These are phyloP conservation scores for Aleiodes alternator DNA, from an alignment of 2,888 invertebrate species.

Conservation along the genomic window DNA sequence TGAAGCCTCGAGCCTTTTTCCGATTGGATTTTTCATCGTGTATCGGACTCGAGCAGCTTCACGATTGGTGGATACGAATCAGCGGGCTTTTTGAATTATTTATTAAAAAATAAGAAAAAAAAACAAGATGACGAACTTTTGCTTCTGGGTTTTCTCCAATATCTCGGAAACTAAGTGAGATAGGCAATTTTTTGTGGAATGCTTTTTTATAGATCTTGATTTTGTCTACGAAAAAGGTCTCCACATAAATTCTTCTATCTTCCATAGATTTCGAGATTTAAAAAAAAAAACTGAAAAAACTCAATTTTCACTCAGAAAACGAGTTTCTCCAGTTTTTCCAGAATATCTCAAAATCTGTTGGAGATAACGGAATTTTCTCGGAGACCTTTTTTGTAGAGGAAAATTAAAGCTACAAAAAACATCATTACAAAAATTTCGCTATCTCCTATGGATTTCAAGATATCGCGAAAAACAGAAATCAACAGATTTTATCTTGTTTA, in stretches of 20 bases:
- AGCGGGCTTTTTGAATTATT: constrained; percentile 29
- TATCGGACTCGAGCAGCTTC: constrained; percentile 60
- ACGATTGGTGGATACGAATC: constrained; percentile 8
- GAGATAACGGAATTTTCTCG: too few species aligned
- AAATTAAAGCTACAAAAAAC: too few species aligned
- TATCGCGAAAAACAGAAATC: neutral
- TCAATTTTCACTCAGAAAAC: too few species aligned
- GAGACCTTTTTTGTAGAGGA: too few species aligned
- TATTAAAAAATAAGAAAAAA: neutral
- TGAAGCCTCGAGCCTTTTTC: neutral
- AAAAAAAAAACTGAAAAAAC: too few species aligned
- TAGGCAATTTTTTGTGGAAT: neutral
- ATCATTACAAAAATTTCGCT: neutral
- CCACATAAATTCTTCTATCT: neutral
- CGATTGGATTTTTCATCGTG: constrained; percentile 65
- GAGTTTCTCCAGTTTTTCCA: too few species aligned
- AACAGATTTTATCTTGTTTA: constrained; percentile 6
- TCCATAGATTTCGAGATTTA: neutral
- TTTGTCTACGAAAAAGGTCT: neutral
- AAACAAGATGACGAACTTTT: too few species aligned
- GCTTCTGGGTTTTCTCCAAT: neutral
- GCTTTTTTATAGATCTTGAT: neutral
- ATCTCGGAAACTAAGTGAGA: constrained; percentile 27
- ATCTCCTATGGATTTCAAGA: constrained; percentile 1
- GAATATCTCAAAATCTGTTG: too few species aligned